A percentile compares a stretch with the other conserved stretches of the same genome.
Evolutionary conservation across 2,797 vertebrate genomes (phyloP).

Genomic region (Eremophila alpestris): DNA sequence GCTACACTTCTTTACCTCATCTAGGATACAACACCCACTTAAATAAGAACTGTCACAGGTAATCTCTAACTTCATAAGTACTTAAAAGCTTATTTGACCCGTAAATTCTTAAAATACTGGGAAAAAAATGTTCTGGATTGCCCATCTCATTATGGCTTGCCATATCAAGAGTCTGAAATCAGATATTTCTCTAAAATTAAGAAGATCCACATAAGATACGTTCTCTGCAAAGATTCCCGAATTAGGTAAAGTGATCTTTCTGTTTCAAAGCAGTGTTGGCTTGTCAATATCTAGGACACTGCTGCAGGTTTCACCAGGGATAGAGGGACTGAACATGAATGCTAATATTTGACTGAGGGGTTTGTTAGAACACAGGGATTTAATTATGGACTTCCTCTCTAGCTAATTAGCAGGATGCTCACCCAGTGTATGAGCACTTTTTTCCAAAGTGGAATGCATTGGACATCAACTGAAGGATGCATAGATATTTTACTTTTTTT

Average conservation of each 20-base stretch:
- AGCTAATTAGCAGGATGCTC: not conserved
- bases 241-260: not conserved
- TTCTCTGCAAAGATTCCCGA: not conserved
- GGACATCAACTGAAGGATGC: not conserved
- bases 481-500: not conserved
- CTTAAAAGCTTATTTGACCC: not conserved
- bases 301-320: not conserved
- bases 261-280: not conserved
- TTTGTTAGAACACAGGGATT: not conserved
- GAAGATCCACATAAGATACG: not conserved
- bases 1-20: not conserved
- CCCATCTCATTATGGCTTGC: not conserved
- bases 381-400: not conserved
- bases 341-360: not conserved
- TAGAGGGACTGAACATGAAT: not conserved
- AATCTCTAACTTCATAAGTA: not conserved
- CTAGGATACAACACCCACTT: not conserved
- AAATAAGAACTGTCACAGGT: not conserved
- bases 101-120: not conserved
- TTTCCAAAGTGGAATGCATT: not conserved
- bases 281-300: not conserved
- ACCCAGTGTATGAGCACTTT: not conserved
- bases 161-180: not conserved
- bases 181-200: not conserved
- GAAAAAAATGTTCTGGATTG: not conserved